phyloP scores from a whole-genome alignment of 2,797 vertebrate genomes.

The Lutjanus campechanus region DNA sequence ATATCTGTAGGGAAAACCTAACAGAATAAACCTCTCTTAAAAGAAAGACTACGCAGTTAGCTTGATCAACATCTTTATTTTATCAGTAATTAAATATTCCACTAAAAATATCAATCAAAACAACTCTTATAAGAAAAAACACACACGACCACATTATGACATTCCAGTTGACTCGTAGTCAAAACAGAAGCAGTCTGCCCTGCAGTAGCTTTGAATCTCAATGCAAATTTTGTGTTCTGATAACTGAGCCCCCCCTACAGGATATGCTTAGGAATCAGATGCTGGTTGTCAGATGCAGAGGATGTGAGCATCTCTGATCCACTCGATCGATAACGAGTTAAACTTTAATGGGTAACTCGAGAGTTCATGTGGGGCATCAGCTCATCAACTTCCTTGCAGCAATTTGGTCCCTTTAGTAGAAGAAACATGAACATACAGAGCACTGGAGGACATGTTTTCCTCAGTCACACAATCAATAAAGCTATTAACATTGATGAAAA shows the following conservation, averaged over 20 bases:
- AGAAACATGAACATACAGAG: not conserved
- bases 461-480: conserved; percentile 3
- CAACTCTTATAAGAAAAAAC: not conserved
- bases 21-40: not conserved
- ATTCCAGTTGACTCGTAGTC: conserved; percentile 7
- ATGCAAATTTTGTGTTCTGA: not conserved
- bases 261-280: not conserved
- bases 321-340: not conserved
- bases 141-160: conserved; percentile 3
- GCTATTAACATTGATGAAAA: not conserved
- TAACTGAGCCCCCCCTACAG: not conserved
- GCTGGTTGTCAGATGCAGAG: not conserved
- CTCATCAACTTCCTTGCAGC: not conserved
- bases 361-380: not conserved
- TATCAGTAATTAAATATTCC: conserved; percentile 18
- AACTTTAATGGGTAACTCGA: not conserved
- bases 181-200: not conserved
- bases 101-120: not conserved
- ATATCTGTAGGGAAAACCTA: not conserved
- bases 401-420: conserved; percentile 15
- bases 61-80: conserved; percentile 32
- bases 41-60: not conserved
- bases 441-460: not conserved
- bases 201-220: no score
- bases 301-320: not conserved